These are phyloP conservation scores for Mergus octosetaceus DNA, from an alignment of 2,797 vertebrate genomes.

Conservation along the genomic window DNA sequence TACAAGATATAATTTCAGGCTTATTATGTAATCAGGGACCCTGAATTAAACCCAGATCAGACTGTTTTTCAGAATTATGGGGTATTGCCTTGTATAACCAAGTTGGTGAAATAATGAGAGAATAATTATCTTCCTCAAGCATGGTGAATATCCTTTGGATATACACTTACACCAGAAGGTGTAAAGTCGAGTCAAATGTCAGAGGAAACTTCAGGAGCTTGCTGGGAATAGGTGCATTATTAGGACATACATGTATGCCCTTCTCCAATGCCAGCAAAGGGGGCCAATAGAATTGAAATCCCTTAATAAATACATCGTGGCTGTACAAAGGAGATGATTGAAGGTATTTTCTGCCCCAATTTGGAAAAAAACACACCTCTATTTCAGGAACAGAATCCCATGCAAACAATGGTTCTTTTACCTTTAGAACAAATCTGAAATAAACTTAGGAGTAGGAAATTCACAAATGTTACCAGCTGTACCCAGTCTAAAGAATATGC, in stretches of 20 bases:
- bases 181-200: not conserved
- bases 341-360: not conserved
- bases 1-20: not conserved
- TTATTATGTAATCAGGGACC: not conserved
- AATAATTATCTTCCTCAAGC: not conserved
- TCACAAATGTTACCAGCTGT: not conserved
- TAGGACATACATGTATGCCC: not conserved
- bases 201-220: not conserved
- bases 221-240: not conserved
- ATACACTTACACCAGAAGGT: not conserved
- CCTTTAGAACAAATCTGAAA: not conserved
- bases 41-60: not conserved
- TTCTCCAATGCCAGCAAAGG: not conserved
- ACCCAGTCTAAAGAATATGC: not conserved
- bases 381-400: not conserved
- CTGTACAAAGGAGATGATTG: not conserved
- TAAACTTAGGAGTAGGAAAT: not conserved
- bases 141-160: not conserved
- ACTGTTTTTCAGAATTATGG: not conserved
- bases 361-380: constrained; percentile 25
- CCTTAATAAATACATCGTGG: not conserved
- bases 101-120: not conserved
- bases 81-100: not conserved
- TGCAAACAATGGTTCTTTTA: not conserved
- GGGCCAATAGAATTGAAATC: not conserved